Conservation (phyloP, 92 coral and sea anemone species). For the Bergia sp. region DNA sequence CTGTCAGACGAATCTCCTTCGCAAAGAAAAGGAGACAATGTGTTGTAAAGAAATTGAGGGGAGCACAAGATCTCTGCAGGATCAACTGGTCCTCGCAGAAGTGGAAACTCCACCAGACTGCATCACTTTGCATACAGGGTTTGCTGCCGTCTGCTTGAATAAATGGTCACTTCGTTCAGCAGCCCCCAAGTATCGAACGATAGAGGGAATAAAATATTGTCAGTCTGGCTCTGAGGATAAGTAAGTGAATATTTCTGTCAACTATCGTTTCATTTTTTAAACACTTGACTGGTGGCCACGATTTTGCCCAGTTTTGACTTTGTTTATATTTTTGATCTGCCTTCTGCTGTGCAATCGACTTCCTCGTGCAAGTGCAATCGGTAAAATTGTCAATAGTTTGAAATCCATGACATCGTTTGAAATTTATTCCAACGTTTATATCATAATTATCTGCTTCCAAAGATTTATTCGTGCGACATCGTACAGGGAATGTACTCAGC, state of each 20-base stretch:
- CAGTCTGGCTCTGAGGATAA: slow-evolving; percentile 7
- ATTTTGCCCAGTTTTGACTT: not conserved
- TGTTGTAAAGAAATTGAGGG: slow-evolving; percentile 29
- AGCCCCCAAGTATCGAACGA: slow-evolving; percentile 17
- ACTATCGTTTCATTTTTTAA: not conserved
- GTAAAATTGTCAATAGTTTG: not conserved
- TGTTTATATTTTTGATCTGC: not conserved
- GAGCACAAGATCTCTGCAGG: slow-evolving; percentile 20
- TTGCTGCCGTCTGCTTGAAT: slow-evolving; percentile 16
- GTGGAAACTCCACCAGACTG: slow-evolving; percentile 7
- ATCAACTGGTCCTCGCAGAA: slow-evolving; percentile 22
- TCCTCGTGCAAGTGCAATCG: slow-evolving; percentile 4
- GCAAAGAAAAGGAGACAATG: slow-evolving; percentile 1
- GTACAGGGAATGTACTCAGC: slow-evolving; percentile 16
- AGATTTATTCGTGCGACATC: slow-evolving; percentile 6
- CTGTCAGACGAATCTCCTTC: not conserved
- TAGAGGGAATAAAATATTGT: slow-evolving; percentile 2
- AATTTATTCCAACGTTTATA: not conserved
- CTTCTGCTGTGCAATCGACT: not conserved
- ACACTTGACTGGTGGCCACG: not conserved
- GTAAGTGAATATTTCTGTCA: slow-evolving; percentile 4
- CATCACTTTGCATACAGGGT: slow-evolving; percentile 35
- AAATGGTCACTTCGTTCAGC: slow-evolving; percentile 46
- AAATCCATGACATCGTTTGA: slow-evolving; percentile 6
- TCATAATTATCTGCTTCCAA: slow-evolving; percentile 12